Evolutionary conservation across 2,888 invertebrate genomes (phyloP).

Genomic region (Cryptocheilus praepositus): DNA sequence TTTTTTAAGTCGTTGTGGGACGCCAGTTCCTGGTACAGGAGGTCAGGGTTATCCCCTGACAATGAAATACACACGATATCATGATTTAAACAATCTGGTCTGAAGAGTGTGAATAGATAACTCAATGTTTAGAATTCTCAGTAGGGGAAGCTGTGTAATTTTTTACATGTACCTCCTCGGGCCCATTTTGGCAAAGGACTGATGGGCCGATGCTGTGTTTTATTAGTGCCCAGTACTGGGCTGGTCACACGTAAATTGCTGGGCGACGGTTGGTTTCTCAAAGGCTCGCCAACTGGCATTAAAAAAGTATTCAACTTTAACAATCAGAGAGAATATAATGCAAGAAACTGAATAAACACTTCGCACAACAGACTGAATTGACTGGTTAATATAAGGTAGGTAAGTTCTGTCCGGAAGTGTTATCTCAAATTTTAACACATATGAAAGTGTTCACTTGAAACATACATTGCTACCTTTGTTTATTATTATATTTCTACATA

Average conservation of each 20-base stretch:
- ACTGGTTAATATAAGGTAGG: too few relatives aligned
- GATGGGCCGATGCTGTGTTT: constrained; percentile 74
- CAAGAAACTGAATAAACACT: too few relatives aligned
- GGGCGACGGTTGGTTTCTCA: constrained; percentile 77
- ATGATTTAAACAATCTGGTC: not conserved
- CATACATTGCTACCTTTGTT: too few relatives aligned
- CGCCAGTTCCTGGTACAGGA: constrained; percentile 77
- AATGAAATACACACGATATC: constrained; percentile 49
- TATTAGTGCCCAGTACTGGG: constrained; percentile 66
- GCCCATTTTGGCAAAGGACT: constrained; percentile 80
- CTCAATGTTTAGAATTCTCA: constrained; percentile 4
- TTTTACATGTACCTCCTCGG: constrained; percentile 75
- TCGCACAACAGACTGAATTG: too few relatives aligned
- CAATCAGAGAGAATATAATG: too few relatives aligned
- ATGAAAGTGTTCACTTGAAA: too few relatives aligned
- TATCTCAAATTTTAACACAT: too few relatives aligned
- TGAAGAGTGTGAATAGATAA: not conserved
- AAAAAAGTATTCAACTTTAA: constrained; percentile 34
- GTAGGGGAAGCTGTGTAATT: not conserved
- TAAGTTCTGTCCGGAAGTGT: too few relatives aligned
- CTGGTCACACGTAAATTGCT: constrained; percentile 74
- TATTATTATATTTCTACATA: too few relatives aligned
- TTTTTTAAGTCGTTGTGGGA: constrained; percentile 71
- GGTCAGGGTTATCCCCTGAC: constrained; percentile 78
- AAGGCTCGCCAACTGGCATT: constrained; percentile 76